Base-by-base conservation (phyloP, 2,888 invertebrate genomes). In the Troglohyphantes excavatus region DNA sequence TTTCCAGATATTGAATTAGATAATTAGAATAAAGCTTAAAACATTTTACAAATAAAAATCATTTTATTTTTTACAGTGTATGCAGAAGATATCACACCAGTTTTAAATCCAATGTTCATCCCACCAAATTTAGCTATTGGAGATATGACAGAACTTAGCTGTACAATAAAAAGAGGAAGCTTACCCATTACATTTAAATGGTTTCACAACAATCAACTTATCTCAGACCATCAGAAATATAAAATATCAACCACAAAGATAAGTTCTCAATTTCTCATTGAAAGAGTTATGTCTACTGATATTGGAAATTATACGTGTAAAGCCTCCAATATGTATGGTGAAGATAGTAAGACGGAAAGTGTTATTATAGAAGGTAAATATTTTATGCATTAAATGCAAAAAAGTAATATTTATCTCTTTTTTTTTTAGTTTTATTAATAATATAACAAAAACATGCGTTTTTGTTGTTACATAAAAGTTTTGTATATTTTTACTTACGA, bases 261-360 rank as follows among this genome's bases (percentile, higher is more conserved):
- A 27, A 65, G 46, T n/a, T 88, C 82, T 27, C 43, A 53, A n/a
- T 67, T 82, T 29, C 43, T 23, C 1, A 90, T 90, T 0, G 79
- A 27, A 6, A 29, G 46, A 46, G 27, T 81, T 29, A 21, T 53
- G 7, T 19, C 86, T 7, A 70, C 63, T 13, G 67, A 86, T 75
- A 86, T 90, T 19, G 81, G 86, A 17, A 90, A 90, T 75, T 90
- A 86, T 29, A 86, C 90, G 3, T 90, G 81, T n/a, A 81, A 43
- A 19, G 81, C 79, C 7, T 79, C 26, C 11, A 87, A 87, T 39
- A 9, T 23, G 5, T 89, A 43, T 26, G 87, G 90, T 29, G 26
- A 27, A 21, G 90, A 90, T 23, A 75, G 70, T 11, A 53, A 59
- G 29, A 87, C 73, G 5, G 81, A 23, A 9, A 61, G 19, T 13